Conservation (phyloP, 2,797 vertebrate genomes). For the Dallia pectoralis region DNA sequence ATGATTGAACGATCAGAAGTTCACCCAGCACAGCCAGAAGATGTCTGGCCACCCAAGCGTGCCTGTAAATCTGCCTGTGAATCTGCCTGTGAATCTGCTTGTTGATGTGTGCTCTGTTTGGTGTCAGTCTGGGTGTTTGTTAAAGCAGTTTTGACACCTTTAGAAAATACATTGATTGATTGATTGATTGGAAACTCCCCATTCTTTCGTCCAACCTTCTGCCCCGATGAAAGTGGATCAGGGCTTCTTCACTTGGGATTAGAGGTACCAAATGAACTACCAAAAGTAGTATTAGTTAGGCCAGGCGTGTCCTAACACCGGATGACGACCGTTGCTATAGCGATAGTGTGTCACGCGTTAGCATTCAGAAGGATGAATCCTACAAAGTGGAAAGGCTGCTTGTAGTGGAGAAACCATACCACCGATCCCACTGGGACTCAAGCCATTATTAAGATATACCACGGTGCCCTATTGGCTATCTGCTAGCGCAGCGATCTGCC, state of each 20-base stretch:
- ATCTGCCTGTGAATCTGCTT: too few species aligned
- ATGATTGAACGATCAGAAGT: too few species aligned
- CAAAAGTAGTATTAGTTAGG: background rate
- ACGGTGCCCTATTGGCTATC: slow-evolving; percentile 30
- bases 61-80: too few species aligned
- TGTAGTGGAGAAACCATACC: slow-evolving; percentile 21
- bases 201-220: slow-evolving; percentile 1
- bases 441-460: slow-evolving; percentile 50
- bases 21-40: too few species aligned
- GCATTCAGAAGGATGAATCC: slow-evolving; percentile 33
- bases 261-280: background rate
- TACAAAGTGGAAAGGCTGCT: slow-evolving; percentile 36
- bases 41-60: too few species aligned
- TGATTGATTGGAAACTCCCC: too few species aligned
- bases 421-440: slow-evolving; percentile 43
- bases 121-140: too few species aligned
- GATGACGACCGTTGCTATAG: slow-evolving; percentile 35
- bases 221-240: background rate
- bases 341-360: slow-evolving; percentile 20
- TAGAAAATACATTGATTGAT: too few species aligned
- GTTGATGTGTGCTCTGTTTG: too few species aligned
- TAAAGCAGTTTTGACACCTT: too few species aligned
- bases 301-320: slow-evolving; percentile 11
- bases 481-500: slow-evolving; percentile 25
- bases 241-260: background rate